Percentiles rank a stretch among this genome's conserved stretches.
These are phyloP conservation scores for Epizoanthus ramosus DNA, from an alignment of 92 coral and sea anemone species.

Conservation along the genomic window DNA sequence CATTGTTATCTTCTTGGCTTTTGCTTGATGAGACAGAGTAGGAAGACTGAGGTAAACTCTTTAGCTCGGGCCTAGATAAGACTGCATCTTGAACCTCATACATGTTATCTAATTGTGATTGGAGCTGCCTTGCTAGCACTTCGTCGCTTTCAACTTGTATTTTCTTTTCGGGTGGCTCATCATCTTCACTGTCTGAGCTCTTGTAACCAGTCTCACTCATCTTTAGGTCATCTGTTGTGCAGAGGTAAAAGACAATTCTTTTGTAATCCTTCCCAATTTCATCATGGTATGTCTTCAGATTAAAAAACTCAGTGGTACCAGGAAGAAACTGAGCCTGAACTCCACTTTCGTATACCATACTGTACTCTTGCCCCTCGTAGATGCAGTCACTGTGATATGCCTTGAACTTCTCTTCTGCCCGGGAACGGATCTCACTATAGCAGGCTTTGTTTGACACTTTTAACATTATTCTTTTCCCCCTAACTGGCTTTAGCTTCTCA, in stretches of 20 bases:
- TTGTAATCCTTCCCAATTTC: slow-evolving; percentile 72
- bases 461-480: slow-evolving; percentile 65
- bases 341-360: slow-evolving; percentile 59
- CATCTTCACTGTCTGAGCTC: slow-evolving; percentile 4
- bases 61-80: no score
- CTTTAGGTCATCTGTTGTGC: slow-evolving; percentile 42
- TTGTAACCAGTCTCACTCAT: slow-evolving; percentile 37
- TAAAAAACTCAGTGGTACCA: slow-evolving; percentile 64
- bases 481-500: slow-evolving; percentile 48
- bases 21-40: no score
- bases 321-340: slow-evolving; percentile 68
- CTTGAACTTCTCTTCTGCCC: slow-evolving; percentile 62
- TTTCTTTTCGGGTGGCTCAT: slow-evolving; percentile 5
- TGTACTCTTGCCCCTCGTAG: slow-evolving; percentile 61
- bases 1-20: no score
- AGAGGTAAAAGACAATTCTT: slow-evolving; percentile 63
- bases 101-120: slow-evolving; percentile 7
- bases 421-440: slow-evolving; percentile 35
- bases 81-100: slow-evolving; percentile 9
- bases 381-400: slow-evolving; percentile 62
- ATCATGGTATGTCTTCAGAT: slow-evolving; percentile 51
- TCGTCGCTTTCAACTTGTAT: slow-evolving; percentile 49
- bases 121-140: slow-evolving; percentile 53
- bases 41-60: no score
- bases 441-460: slow-evolving; percentile 60